Percentiles rank a stretch among this genome's conserved stretches.
phyloP scores from a whole-genome alignment of 2,888 invertebrate species.

The Limenitis camilla region DNA sequence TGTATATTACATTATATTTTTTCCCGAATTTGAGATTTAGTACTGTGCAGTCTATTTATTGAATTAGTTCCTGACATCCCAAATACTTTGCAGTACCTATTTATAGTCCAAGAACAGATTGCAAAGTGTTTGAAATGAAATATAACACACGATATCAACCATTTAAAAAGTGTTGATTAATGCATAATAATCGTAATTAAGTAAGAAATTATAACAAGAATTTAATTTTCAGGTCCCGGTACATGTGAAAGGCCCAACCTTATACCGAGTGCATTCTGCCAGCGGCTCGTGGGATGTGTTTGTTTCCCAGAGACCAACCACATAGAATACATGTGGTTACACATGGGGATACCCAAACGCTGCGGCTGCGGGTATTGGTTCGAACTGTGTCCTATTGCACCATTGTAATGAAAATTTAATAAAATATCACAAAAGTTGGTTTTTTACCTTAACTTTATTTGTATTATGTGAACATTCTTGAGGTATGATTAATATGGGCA shows the following conservation, averaged over 20 bases:
- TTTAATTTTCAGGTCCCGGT: slow-evolving; percentile 62
- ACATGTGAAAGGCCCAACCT: slow-evolving; percentile 81
- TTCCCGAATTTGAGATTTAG: no score
- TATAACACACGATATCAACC: neutral
- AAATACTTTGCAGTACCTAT: no score
- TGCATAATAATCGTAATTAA: no score
- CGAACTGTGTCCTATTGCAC: slow-evolving; percentile 57
- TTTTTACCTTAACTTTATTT: neutral
- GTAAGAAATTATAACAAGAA: neutral
- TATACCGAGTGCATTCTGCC: slow-evolving; percentile 80
- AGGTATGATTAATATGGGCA: neutral
- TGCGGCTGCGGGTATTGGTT: slow-evolving; percentile 68
- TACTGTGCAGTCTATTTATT: no score
- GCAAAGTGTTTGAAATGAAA: no score
- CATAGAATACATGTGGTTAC: slow-evolving; percentile 57
- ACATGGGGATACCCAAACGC: slow-evolving; percentile 51
- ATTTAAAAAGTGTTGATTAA: no score
- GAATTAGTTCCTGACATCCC: no score
- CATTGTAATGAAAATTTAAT: slow-evolving; percentile 23
- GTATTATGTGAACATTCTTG: neutral
- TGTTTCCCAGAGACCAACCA: slow-evolving; percentile 75
- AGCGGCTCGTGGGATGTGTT: slow-evolving; percentile 81
- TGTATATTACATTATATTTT: no score
- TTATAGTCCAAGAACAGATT: no score
- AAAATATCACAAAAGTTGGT: neutral